Conservation (phyloP, 2,888 invertebrate genomes). For the Cephonodes hylas region DNA sequence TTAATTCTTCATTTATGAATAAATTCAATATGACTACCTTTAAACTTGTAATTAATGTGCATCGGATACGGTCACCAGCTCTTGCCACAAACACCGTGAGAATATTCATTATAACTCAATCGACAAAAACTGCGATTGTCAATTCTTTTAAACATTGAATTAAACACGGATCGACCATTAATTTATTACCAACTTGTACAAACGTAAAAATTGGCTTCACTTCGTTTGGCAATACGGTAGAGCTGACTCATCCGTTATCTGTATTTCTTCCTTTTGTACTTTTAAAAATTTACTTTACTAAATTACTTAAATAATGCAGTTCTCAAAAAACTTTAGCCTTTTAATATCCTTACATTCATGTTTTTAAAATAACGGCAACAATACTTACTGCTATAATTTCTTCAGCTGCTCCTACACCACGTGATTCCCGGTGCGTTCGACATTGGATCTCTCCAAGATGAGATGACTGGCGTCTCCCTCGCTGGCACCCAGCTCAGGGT, state of each 20-base stretch:
- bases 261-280: too few relatives aligned
- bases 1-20: too few relatives aligned
- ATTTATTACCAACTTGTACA: too few relatives aligned
- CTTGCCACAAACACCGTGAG: not conserved
- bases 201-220: too few relatives aligned
- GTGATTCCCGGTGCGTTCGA: conserved; percentile 93
- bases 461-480: conserved; percentile 94
- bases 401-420: conserved; percentile 90
- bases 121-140: not conserved
- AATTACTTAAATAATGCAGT: too few relatives aligned
- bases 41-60: not conserved
- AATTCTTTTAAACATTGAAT: not conserved
- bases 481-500: conserved; percentile 93
- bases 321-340: too few relatives aligned
- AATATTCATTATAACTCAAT: not conserved
- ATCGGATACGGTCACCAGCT: not conserved
- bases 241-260: too few relatives aligned
- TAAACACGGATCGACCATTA: not conserved
- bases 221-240: too few relatives aligned
- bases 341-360: too few relatives aligned
- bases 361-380: too few relatives aligned
- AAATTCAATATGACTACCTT: too few relatives aligned
- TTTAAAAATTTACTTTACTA: too few relatives aligned
- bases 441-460: conserved; percentile 88
- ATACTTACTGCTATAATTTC: conserved; percentile 22